Conservation (phyloP, 64 coral and sea anemone genomes). For the Stichodactyla helianthus region DNA sequence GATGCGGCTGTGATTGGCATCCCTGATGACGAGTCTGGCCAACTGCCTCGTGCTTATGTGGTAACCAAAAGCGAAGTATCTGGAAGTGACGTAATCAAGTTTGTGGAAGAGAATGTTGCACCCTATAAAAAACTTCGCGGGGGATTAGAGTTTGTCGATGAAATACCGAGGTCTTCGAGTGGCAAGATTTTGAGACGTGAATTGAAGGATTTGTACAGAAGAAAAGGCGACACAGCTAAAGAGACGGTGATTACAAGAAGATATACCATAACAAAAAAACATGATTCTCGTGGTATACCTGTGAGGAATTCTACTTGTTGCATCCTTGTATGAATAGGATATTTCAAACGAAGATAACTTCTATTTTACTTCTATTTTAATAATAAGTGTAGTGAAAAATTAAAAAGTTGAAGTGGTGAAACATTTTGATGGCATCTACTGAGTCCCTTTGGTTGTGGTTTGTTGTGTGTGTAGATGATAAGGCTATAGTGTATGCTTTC, state of each 20-base stretch:
- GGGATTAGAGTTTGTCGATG: conserved; percentile 59
- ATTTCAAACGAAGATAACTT: background rate
- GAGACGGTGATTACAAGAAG: conserved; percentile 17
- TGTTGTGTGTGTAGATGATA: too few relatives aligned
- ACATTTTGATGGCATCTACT: too few relatives aligned
- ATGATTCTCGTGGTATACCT: background rate
- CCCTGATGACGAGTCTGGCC: conserved; percentile 46
- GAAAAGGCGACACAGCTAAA: background rate
- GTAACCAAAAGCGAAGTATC: conserved; percentile 36
- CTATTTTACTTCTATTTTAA: background rate
- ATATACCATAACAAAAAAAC: conserved; percentile 10
- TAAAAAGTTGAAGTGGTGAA: too few relatives aligned
- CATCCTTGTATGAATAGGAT: background rate
- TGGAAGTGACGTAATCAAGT: conserved; percentile 21
- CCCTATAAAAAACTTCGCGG: conserved; percentile 72
- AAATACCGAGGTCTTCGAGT: conserved; percentile 64
- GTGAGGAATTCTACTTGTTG: background rate
- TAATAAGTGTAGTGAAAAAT: too few relatives aligned
- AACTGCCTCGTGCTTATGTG: conserved; percentile 55
- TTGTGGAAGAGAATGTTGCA: conserved; percentile 42
- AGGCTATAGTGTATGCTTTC: too few relatives aligned
- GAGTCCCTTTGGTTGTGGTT: too few relatives aligned
- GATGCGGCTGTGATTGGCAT: conserved; percentile 78
- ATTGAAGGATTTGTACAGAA: conserved; percentile 14
- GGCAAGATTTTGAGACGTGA: conserved; percentile 57